These are phyloP conservation scores for Otus scops DNA, from an alignment of 2,797 vertebrate genomes.

Conservation along the genomic window DNA sequence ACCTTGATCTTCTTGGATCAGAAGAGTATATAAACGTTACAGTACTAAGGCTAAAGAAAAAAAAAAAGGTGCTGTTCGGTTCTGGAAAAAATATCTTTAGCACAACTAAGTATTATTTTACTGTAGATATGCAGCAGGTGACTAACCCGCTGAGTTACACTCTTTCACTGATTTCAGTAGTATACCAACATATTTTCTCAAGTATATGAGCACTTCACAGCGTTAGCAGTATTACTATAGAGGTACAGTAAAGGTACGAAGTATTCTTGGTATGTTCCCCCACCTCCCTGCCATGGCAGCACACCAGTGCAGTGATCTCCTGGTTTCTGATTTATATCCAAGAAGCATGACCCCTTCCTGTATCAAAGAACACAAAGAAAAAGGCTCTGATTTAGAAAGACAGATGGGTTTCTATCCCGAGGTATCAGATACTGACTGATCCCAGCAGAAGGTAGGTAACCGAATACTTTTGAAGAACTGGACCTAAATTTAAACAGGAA, in stretches of 20 bases:
- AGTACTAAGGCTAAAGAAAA: not conserved
- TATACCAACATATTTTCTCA: not conserved
- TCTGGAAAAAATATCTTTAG: not conserved
- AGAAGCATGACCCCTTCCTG: not conserved
- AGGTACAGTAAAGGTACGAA: not conserved
- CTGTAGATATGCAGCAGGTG: not conserved
- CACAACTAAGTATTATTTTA: not conserved
- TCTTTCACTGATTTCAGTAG: not conserved
- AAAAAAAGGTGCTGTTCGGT: not conserved
- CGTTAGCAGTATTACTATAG: not conserved
- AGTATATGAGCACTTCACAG: not conserved
- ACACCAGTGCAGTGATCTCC: not conserved
- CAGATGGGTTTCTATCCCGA: constrained; percentile 42
- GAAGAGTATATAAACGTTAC: not conserved
- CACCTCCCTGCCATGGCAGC: not conserved
- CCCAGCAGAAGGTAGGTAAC: constrained; percentile 51
- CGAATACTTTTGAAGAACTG: not conserved
- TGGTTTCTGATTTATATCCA: not conserved
- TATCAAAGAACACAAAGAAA: constrained; percentile 20
- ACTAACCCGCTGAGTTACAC: not conserved
- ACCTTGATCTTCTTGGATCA: not conserved
- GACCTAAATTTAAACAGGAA: constrained; percentile 53
- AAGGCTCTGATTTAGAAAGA: constrained; percentile 48
- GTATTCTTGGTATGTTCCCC: not conserved
- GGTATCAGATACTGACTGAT: constrained; percentile 47